phyloP scores from a whole-genome alignment of 2,888 invertebrate species.

The Leptinotarsa haldemani region DNA sequence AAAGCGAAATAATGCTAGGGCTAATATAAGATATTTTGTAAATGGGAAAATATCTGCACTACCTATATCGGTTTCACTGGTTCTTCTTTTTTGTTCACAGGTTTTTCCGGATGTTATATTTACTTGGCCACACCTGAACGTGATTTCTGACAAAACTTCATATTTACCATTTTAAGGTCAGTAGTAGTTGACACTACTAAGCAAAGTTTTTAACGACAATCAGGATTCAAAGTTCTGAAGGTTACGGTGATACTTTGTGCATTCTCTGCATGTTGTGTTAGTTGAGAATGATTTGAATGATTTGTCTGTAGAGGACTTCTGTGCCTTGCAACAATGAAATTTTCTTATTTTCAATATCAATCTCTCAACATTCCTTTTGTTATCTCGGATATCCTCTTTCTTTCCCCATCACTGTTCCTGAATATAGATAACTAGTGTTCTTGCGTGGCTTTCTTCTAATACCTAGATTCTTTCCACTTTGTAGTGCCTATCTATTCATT shows the following conservation, averaged over 20 bases:
- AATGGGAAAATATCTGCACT: too few relatives aligned
- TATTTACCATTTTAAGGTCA: not conserved
- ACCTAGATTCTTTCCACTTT: not conserved
- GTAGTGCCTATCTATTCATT: not conserved
- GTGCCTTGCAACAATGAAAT: not conserved
- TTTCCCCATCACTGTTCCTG: too few relatives aligned
- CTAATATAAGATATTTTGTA: too few relatives aligned
- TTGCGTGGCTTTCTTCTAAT: not conserved
- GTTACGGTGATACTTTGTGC: not conserved
- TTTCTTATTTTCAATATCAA: too few relatives aligned
- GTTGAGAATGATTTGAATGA: not conserved
- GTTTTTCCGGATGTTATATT: not conserved
- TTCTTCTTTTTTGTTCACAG: not conserved
- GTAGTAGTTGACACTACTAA: conserved; percentile 8
- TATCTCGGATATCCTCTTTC: too few relatives aligned
- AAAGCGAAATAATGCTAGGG: too few relatives aligned
- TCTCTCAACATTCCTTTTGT: too few relatives aligned
- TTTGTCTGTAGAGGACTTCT: not conserved
- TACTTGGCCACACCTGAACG: not conserved
- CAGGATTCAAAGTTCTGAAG: not conserved
- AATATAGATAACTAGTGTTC: too few relatives aligned
- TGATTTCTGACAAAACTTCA: not conserved
- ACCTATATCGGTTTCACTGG: not conserved
- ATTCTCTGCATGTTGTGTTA: conserved; percentile 1
- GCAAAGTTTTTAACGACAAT: not conserved